Base-by-base conservation (phyloP, 2,113 vertebrate genomes). In the rabbit (Oryctolagus cuniculus) region DNA sequence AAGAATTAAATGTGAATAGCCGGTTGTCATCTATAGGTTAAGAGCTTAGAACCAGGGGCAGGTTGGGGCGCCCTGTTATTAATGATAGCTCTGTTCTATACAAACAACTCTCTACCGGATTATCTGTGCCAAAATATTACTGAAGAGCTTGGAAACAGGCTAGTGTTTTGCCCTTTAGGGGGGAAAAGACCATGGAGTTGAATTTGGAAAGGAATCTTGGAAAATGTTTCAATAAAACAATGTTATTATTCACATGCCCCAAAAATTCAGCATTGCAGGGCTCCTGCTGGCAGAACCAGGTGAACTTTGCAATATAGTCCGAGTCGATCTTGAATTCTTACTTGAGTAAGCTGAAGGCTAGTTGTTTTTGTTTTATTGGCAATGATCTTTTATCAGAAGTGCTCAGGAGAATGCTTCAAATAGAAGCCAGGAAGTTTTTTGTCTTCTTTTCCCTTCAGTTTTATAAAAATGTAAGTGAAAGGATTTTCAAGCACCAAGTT, bases 161-260 rank as follows among this genome's bases (percentile, higher is more conserved):
- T 97, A 81, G 77, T 93, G 74, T 96, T 96, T 96, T 96, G 88
- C 95, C 92, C 92, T 97, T 93, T 96, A 95, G 94, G 15, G 89
- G 83, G 58, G 91, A 89, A 90, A 90, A 95, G 89, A 91, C 72
- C 84, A 51, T 74, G 72, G 55, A 94, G 91, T 94, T 97, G 95
- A 89, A 95, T 95, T 97, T 94, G 94, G 95, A 96, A 96, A 95
- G 55, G 74, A 93, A 91, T 94, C 81, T 93, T 95, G 96, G 95
- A 94, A 97, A 97, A 96, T 86, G 53, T 89, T 95, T 96, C 31
- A 58, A 16, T 97, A 97, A 94, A 95, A 95, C 79, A 90, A 81
- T 95, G 44, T 9, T 87, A 96, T 93, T 75, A 77, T 89, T 95
- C 89, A 96, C 72, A 91, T 91, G 74, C 79, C 87, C 19, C 93